A percentile compares a stretch with the other conserved stretches of the same genome.
These are phyloP conservation scores for Myiotriccus ornatus DNA, from an alignment of 2,797 vertebrate genomes.

Conservation along the genomic window DNA sequence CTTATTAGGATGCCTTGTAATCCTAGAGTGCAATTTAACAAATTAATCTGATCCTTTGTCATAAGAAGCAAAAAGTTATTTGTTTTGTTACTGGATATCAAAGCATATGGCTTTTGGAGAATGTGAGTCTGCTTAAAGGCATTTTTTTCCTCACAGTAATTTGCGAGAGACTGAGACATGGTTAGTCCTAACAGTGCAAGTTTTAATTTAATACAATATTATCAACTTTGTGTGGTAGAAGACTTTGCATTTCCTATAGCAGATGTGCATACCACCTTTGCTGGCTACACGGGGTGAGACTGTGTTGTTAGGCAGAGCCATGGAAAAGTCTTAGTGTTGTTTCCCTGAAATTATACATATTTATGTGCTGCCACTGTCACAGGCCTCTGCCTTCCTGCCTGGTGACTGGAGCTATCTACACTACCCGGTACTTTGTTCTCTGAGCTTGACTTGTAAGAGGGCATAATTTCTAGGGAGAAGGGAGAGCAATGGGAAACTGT, in stretches of 20 bases:
- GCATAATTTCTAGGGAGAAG: neutral
- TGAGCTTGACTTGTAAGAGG: neutral
- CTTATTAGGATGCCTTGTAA: neutral
- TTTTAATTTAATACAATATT: neutral
- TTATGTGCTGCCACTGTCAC: neutral
- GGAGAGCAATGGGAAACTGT: neutral
- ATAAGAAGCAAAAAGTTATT: neutral
- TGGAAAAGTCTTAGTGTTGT: neutral
- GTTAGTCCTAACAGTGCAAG: neutral
- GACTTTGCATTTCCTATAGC: neutral
- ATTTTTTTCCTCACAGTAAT: neutral
- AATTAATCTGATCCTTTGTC: neutral
- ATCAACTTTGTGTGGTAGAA: neutral
- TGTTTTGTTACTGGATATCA: neutral
- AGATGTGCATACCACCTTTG: neutral
- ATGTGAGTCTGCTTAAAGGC: neutral
- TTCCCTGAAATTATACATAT: neutral
- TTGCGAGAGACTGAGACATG: neutral
- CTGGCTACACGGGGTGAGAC: neutral
- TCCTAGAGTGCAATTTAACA: neutral
- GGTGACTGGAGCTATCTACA: neutral
- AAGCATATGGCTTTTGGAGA: neutral
- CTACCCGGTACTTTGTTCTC: neutral
- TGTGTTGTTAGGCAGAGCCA: fast-evolving
- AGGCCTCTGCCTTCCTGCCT: neutral